phyloP scores from a whole-genome alignment of 2,888 invertebrate species.

The Eupithecia insigniata region DNA sequence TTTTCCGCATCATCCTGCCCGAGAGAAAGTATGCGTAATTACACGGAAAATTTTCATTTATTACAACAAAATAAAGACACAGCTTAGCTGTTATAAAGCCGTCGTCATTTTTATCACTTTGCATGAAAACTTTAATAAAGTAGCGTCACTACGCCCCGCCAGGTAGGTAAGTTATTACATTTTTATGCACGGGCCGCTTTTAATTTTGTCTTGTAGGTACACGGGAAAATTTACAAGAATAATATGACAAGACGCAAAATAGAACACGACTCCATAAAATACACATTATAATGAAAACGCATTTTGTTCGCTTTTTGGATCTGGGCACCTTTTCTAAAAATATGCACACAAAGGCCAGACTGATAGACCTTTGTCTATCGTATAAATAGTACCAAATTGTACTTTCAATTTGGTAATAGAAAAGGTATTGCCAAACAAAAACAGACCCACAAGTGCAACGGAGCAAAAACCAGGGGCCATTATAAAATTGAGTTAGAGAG shows the following conservation, averaged over 20 bases:
- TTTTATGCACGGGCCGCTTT: slow-evolving; percentile 70
- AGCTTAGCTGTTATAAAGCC: slow-evolving; percentile 61
- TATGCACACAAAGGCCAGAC: neutral
- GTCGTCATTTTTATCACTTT: slow-evolving; percentile 78
- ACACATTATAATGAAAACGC: neutral
- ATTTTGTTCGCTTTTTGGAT: neutral
- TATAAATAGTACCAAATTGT: neutral
- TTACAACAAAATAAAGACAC: slow-evolving; percentile 69
- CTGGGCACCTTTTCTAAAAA: neutral
- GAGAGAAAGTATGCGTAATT: slow-evolving; percentile 21
- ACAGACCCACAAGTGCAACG: slow-evolving; percentile 34
- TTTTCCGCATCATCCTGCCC: slow-evolving; percentile 3
- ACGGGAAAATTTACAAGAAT: slow-evolving; percentile 26
- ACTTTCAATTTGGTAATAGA: slow-evolving; percentile 3
- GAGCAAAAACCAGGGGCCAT: slow-evolving; percentile 50
- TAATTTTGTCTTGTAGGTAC: slow-evolving; percentile 60
- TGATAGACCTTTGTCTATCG: neutral
- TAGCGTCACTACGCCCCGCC: slow-evolving; percentile 58
- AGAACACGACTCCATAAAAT: neutral
- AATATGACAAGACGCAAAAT: slow-evolving; percentile 12
- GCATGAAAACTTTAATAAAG: slow-evolving; percentile 77
- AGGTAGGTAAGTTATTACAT: slow-evolving; percentile 72
- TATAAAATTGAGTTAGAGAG: slow-evolving; percentile 69
- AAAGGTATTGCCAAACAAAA: slow-evolving; percentile 16
- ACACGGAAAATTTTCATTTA: slow-evolving; percentile 51